Evolutionary conservation across 2,888 invertebrate species (phyloP).

Genomic region (Noctua comes): DNA sequence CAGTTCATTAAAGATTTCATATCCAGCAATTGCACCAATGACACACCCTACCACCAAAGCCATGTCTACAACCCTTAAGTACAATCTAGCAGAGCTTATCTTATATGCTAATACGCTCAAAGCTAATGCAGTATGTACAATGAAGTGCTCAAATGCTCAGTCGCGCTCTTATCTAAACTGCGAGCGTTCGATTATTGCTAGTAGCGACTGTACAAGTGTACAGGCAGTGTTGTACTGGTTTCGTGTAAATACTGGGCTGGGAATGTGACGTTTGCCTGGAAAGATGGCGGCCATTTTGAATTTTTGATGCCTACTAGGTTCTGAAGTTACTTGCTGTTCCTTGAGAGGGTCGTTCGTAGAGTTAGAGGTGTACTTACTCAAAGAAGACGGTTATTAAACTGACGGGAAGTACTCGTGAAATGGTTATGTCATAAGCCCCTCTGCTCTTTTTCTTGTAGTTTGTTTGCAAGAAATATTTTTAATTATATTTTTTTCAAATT

Average conservation of each 20-base stretch:
- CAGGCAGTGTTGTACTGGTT: conserved; percentile 5
- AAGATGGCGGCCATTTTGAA: conserved; percentile 23
- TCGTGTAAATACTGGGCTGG: conserved; percentile 30
- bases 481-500: neutral
- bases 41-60: neutral
- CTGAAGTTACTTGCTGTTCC: neutral
- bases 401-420: neutral
- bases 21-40: neutral
- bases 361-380: neutral
- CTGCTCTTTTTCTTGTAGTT: neutral
- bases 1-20: neutral
- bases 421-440: neutral
- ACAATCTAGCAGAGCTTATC: conserved; percentile 48
- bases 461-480: neutral
- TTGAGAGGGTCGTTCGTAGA: neutral
- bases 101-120: conserved; percentile 54
- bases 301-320: neutral
- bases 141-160: conserved; percentile 51
- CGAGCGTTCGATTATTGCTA: conserved; percentile 56
- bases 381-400: neutral
- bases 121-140: conserved; percentile 60
- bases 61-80: conserved; percentile 14
- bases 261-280: conserved; percentile 8
- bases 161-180: conserved; percentile 59
- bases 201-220: conserved; percentile 37